Conservation (phyloP, 1,140 invertebrate genomes). For the Camponotus floridanus region DNA sequence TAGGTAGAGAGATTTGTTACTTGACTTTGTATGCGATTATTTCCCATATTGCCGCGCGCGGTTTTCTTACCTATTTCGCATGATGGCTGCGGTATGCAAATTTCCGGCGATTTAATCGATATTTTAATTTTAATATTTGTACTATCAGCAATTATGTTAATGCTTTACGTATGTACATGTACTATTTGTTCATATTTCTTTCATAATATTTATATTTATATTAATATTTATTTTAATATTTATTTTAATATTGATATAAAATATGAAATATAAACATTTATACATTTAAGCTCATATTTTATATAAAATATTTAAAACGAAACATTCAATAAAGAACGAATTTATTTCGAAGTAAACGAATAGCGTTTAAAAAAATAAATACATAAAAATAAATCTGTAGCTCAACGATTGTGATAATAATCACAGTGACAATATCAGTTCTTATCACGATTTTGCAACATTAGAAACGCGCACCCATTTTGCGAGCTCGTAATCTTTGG, state of each 20-base stretch:
- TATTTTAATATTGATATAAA: neutral
- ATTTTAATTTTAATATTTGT: neutral
- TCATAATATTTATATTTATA: no score
- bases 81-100: constrained; percentile 6
- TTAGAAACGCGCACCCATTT: constrained; percentile 36
- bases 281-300: neutral
- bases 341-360: neutral
- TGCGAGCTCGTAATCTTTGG: constrained; percentile 62
- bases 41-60: constrained; percentile 5
- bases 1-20: constrained; percentile 38
- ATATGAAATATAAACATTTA: neutral
- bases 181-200: neutral
- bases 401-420: constrained; percentile 65
- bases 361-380: neutral
- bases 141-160: neutral
- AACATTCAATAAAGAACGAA: neutral
- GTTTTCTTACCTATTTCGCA: constrained; percentile 33
- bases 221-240: no score
- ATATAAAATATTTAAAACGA: neutral
- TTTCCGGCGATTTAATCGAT: constrained; percentile 6
- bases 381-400: constrained; percentile 37
- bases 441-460: constrained; percentile 10
- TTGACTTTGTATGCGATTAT: constrained; percentile 36
- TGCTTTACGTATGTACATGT: neutral
- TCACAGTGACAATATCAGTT: constrained; percentile 62